Evolutionary conservation across 1,140 invertebrate genomes (phyloP), one percentile per base, ranked within the genome.

Genomic region (Catajapyx aquilonaris): DNA sequence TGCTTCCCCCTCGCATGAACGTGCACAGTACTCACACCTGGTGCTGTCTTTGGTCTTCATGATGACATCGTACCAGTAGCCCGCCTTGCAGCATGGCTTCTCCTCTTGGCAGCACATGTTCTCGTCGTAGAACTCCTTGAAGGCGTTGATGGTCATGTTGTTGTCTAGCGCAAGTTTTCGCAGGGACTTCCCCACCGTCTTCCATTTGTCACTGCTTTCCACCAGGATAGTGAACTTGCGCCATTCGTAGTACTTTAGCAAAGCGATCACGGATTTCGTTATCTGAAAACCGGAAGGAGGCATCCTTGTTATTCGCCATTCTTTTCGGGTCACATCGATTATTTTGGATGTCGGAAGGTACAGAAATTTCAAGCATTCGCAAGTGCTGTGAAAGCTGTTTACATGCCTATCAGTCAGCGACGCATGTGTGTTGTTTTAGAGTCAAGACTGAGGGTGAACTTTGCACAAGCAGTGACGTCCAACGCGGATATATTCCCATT

Each of bases 191-290:
- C 80, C 81, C 3, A 90, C 81, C 1, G 71, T 76, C 41, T 65
- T 64, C 73, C 74, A 84, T 30, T 51, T 51, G 15, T 49, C 40
- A 0, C 68, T 59, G 35, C 76, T 71, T 50, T 94, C 86, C 39
- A 76, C 77, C n/a, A 96, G 65, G 32, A 97, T 80, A 13, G 81
- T 76, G 59, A 95, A 94, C 53, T 87, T 88, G 39, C 75, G 73
- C 90, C 90, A 97, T 45, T 79, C 74, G 57, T 85, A 90, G 58
- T 93, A 81, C 25, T 72, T 64, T 38, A 97, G 57, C 32, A 95
- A 59, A 1, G 88, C 73, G 49, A 94, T 75, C 35, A 95, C 74
- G 16, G 87, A 93, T 60, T 90, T 91, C 20, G 85, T 87, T 17
- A 93, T 84, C 70, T 84, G 54, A 25, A 62, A 60, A 41, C 28